These are phyloP conservation scores for Eumacrocentrus americanus DNA, from an alignment of 2,888 invertebrate genomes.

Conservation along the genomic window DNA sequence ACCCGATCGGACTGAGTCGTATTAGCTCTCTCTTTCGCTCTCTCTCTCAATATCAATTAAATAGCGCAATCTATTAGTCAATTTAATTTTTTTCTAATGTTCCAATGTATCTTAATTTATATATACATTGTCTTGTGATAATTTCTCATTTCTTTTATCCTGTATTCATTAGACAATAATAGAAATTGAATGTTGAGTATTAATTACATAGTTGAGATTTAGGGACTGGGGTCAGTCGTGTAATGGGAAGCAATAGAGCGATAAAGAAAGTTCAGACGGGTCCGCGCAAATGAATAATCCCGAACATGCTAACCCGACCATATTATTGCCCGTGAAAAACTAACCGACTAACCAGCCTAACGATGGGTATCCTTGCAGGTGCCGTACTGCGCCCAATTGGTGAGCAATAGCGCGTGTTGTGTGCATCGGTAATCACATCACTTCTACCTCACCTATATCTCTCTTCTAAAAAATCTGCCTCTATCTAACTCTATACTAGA, in stretches of 20 bases:
- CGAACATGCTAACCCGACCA: slow-evolving; percentile 24
- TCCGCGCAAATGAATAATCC: slow-evolving; percentile 24
- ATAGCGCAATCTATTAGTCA: background rate
- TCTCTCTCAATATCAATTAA: background rate
- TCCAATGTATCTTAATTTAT: background rate
- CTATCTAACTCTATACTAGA: slow-evolving; percentile 41
- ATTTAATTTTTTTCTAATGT: background rate
- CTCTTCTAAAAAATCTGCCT: slow-evolving; percentile 34
- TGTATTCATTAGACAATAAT: background rate
- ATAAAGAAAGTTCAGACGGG: slow-evolving; percentile 15
- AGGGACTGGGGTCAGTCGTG: background rate
- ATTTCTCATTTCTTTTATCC: background rate
- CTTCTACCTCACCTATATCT: slow-evolving; percentile 68
- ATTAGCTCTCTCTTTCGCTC: no score
- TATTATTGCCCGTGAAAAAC: slow-evolving; percentile 34
- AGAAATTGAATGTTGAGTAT: background rate
- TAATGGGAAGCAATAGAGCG: background rate
- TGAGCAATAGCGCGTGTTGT: slow-evolving; percentile 95
- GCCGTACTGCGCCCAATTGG: slow-evolving; percentile 92
- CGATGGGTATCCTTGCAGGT: slow-evolving; percentile 71
- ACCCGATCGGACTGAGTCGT: slow-evolving; percentile 26
- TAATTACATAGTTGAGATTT: slow-evolving; percentile 3
- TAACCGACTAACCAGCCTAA: slow-evolving; percentile 58
- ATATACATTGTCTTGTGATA: background rate
- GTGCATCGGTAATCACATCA: slow-evolving; percentile 92